Base-by-base conservation (phyloP, 2,113 vertebrate genomes). In the Ciconia maguari region DNA sequence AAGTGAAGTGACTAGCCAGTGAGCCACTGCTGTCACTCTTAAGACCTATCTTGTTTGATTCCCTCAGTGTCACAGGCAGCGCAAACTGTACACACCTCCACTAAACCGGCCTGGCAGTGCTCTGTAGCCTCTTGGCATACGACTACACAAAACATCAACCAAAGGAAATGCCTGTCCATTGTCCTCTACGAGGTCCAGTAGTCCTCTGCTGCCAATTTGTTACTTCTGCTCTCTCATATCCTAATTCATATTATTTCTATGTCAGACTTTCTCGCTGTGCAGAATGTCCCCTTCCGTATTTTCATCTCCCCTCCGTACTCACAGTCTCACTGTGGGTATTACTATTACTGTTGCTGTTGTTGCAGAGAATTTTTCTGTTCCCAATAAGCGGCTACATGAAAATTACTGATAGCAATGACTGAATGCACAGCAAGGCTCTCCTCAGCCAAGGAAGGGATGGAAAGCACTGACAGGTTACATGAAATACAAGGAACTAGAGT, bases 81-180 rank as follows among this genome's bases (percentile, higher is more conserved):
- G 60, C 44, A n/a, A 27, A 17, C n/a, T 4, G 17, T 14, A 17
- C 66, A 5, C 55, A 11, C 12, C 41, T 22, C 27, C 48, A 55
- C 66, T 18, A 29, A 32, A 38, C 18, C 1, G 0, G 29, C n/a
- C 13, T 1, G 20, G n/a, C 51, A 25, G 16, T 4, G 13, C 66
- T 64, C 29, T 25, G 4, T 18, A 2, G 0, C 27, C 65, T 41
- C 49, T 16, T 41, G 29, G 24, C 85, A 48, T 9, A 32, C 1
- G 2, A 11, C 55, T 19, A 18, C 24, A 29, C 22, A 11, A 52
- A 29, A n/a, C 14, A 20, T 16, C 51, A 13, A 2, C 8, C 42
- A 11, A 13, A 48, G 55, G 25, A 36, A 44, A 41, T 2, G 4
- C 32, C 20, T 61, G 36, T 7, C 16, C 16, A 6, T 11, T 52